Evolutionary conservation across 2,797 vertebrate genomes (phyloP).

Genomic region (Aplochiton taeniatus): DNA sequence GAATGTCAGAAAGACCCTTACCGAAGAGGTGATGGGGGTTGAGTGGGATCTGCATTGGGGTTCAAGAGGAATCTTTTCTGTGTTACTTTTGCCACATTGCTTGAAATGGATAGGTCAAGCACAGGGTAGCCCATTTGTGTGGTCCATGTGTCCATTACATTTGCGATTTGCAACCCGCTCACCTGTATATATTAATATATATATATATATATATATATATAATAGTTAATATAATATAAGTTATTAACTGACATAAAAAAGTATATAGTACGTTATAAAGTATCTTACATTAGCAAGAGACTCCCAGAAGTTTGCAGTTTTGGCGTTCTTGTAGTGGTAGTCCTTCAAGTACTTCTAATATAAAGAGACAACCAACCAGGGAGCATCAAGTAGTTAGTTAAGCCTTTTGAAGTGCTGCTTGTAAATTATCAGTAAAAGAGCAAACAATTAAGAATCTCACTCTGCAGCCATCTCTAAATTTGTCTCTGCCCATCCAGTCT

Average conservation of each 20-base stretch:
- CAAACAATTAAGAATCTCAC: constrained; percentile 63
- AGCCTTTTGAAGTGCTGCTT: too few relatives aligned
- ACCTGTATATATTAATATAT: constrained; percentile 66
- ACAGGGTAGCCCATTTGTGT: constrained; percentile 96
- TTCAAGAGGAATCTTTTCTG: constrained; percentile 92
- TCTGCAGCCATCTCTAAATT: constrained; percentile 86
- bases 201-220: not conserved
- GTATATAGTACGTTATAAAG: not conserved
- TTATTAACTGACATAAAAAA: not conserved
- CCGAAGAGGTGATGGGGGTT: constrained; percentile 62
- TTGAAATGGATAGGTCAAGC: constrained; percentile 67
- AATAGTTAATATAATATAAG: not conserved
- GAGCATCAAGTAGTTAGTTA: constrained; percentile 1
- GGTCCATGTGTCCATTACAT: constrained; percentile 97
- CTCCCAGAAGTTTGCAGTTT: constrained; percentile 90
- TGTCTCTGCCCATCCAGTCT: constrained; percentile 85
- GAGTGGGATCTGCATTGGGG: constrained; percentile 74
- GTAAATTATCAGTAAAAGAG: too few relatives aligned
- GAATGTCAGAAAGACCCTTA: constrained; percentile 36
- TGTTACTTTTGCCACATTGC: constrained; percentile 47
- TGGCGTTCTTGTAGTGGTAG: constrained; percentile 83
- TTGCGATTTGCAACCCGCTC: constrained; percentile 77
- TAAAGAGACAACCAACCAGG: constrained; percentile 14
- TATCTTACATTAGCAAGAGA: constrained; percentile 79
- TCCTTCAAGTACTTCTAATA: constrained; percentile 83